phyloP scores from a whole-genome alignment of 1,140 invertebrate genomes.

The Leptestheria dahalacensis region DNA sequence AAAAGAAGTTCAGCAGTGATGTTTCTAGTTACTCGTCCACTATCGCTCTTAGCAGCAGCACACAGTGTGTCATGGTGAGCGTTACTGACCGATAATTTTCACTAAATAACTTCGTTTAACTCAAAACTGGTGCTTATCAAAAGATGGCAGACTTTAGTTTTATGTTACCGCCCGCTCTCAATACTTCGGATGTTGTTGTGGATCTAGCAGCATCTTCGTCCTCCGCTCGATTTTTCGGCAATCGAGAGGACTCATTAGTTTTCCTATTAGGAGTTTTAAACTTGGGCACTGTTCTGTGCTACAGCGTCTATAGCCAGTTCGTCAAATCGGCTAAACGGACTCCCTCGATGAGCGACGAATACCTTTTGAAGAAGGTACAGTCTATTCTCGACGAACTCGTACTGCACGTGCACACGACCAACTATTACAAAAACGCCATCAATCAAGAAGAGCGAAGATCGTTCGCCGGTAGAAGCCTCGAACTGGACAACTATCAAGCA shows the following conservation, averaged over 20 bases:
- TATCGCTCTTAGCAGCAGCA: no score
- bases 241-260: conserved; percentile 12
- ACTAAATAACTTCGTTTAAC: no score
- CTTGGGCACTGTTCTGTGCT: conserved; percentile 8
- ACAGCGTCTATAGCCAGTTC: conserved; percentile 8
- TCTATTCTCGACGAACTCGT: conserved; percentile 12
- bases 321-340: not conserved
- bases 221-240: conserved; percentile 1
- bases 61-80: no score
- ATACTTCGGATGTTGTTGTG: not conserved
- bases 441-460: not conserved
- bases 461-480: not conserved
- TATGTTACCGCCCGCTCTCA: no score
- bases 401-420: conserved; percentile 11
- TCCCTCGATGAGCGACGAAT: not conserved
- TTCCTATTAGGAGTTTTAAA: conserved; percentile 14
- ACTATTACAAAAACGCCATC: conserved; percentile 8
- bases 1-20: no score
- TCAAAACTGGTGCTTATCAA: no score
- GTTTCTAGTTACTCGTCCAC: no score
- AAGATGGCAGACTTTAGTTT: no score
- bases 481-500: not conserved
- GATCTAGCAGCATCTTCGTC: not conserved
- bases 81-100: no score
- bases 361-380: conserved; percentile 8